A percentile compares a stretch with the other conserved stretches of the same genome.
These are phyloP conservation scores for Fukomys damarensis DNA, from an alignment of 2,113 vertebrate species.

Conservation along the genomic window DNA sequence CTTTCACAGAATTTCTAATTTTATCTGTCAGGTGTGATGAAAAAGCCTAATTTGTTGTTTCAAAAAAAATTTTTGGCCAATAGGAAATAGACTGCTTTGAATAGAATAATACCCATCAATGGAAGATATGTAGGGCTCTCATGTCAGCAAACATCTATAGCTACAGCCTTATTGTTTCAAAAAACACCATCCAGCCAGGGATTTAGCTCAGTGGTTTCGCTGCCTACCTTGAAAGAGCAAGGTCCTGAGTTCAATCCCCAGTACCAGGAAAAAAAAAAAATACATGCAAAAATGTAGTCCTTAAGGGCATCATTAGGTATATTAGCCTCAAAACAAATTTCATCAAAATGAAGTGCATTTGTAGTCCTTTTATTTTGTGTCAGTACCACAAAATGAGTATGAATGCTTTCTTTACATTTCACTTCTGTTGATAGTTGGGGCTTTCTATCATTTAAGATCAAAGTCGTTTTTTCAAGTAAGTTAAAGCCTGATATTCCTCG, in stretches of 20 bases:
- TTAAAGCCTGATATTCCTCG: slow-evolving; percentile 1
- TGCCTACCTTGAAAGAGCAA: no score
- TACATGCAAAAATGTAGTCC: background rate
- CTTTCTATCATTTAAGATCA: slow-evolving; percentile 31
- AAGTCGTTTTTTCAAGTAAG: slow-evolving; percentile 34
- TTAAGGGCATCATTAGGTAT: background rate
- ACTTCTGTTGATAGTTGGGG: background rate
- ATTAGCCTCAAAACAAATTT: slow-evolving; percentile 45
- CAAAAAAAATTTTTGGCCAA: slow-evolving; percentile 36
- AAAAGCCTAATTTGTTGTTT: slow-evolving; percentile 36
- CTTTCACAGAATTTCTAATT: slow-evolving; percentile 61
- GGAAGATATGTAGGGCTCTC: background rate
- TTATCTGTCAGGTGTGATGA: slow-evolving; percentile 29
- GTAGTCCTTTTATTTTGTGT: background rate
- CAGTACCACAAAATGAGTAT: slow-evolving; percentile 32
- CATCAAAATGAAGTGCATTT: slow-evolving; percentile 54
- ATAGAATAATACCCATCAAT: slow-evolving; percentile 13
- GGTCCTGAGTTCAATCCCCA: no score
- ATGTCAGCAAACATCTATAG: background rate
- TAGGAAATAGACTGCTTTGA: slow-evolving; percentile 39
- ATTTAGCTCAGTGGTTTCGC: no score
- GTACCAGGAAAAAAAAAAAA: slow-evolving; percentile 29
- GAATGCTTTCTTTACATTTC: slow-evolving; percentile 26
- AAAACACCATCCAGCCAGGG: background rate
- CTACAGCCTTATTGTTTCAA: background rate